Evolutionary conservation across 1,140 invertebrate genomes (phyloP).

Genomic region (Drosophila bocqueti): DNA sequence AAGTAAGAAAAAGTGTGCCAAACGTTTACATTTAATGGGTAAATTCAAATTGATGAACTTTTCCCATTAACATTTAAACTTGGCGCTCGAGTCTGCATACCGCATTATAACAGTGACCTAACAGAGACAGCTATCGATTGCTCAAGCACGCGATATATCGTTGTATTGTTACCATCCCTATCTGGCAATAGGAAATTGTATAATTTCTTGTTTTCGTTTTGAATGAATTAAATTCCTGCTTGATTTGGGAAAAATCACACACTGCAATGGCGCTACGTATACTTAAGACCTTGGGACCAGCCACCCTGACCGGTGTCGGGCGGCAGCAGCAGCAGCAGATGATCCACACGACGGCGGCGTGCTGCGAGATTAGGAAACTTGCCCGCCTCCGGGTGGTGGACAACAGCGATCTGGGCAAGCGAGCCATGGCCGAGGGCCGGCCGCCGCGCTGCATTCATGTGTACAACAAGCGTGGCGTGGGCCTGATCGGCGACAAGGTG

Average conservation of each 20-base stretch:
- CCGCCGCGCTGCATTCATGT: conserved; percentile 95
- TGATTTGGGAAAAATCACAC: not conserved
- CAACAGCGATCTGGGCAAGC: conserved; percentile 97
- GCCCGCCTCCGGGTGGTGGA: conserved; percentile 96
- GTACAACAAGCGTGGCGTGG: conserved; percentile 91
- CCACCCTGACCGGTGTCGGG: not conserved
- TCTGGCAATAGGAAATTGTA: conserved; percentile 23
- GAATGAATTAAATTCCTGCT: conserved; percentile 13
- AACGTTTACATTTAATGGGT: not conserved
- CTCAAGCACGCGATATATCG: not conserved
- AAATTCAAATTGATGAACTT: too few species aligned
- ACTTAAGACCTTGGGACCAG: conserved; percentile 9
- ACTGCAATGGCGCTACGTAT: conserved; percentile 26
- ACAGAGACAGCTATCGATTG: not conserved
- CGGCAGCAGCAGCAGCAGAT: conserved; percentile 9
- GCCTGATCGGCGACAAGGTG: conserved; percentile 92
- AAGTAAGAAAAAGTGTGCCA: not conserved
- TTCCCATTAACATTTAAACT: not conserved
- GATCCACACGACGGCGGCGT: conserved; percentile 87
- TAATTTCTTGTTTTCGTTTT: conserved; percentile 30
- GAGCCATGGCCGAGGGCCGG: conserved; percentile 96
- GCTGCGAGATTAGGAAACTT: conserved; percentile 89
- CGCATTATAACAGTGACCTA: not conserved
- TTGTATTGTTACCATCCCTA: not conserved
- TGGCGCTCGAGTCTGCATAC: not conserved